Evolutionary conservation across 2,797 vertebrate genomes (phyloP), one percentile per base, ranked within the genome.

Genomic region (Enteromius viviparus): DNA sequence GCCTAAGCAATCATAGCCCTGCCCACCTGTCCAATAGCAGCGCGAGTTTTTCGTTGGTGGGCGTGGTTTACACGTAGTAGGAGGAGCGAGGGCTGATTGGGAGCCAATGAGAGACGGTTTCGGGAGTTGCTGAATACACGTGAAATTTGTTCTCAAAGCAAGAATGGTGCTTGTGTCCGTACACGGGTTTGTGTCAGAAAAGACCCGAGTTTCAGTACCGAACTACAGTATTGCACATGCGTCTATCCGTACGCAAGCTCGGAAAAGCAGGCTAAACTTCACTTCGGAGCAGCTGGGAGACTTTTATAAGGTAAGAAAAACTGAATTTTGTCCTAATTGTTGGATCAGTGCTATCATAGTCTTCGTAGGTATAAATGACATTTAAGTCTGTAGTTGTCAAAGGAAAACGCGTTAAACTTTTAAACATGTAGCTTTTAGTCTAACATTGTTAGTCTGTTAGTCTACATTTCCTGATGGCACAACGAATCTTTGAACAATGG

Each of bases 51-150:
- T 5, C 8, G 14, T n/a, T 3, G 11, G 8, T 21, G 77, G 88
- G 86, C 74, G 83, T 9, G 64, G 51, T 66, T n/a, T 76, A 26
- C 1, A 6, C 0, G 1, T 3, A 29, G 8, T 11, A 70, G 83
- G 88, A 65, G 83, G 55, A 3, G 60, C 11, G 32, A 21, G 1
- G 6, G 11, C 26, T 6, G 1, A 10, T 12, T 34, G 12, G 14
- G 7, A 66, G 65, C 88, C 83, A 89, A 87, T 84, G 47, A 66
- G 40, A 60, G 42, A 53, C 0, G 15, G 14, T 40, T 32, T 23
- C 26, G 49, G 6, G 78, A 14, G 49, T 26, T 45, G 10, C 32
- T 69, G 62, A 19, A 1, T 42, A 83, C 75, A 83, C 81, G 81
- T 83, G 81, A 83, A 70, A 49, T 78, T 49, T 78, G 75, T 78